Base-by-base conservation (phyloP, 2,797 vertebrate species). In the Acropternis orthonyx region DNA sequence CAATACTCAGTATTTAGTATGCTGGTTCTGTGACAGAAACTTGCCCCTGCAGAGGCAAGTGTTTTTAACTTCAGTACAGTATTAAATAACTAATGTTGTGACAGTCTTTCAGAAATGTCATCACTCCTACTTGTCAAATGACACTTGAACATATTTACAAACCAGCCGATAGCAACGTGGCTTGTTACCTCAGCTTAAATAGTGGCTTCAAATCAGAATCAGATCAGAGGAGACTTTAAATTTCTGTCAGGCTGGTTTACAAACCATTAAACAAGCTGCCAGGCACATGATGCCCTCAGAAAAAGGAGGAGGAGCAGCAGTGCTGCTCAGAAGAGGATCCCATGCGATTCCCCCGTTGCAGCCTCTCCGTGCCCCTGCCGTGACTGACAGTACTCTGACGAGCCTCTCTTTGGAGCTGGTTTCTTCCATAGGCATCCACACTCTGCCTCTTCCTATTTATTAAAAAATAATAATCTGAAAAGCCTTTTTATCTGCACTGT, bases 71-170 rank as follows among this genome's bases (percentile, higher is more conserved):
- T 89, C 84, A 88, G 56, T 55, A 63, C 18, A 72, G 71, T 62
- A 78, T 91, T 94, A 68, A 92, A 88, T 78, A 89, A 89, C 73
- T 69, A 21, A 81, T 69, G 65, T 72, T 93, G 75, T 88, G 86
- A 92, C 59, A 83, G 5, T 72, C 69, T 93, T 96, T 88, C 55
- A 89, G 84, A 81, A 81, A 88, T 83, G n/a, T 77, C 92, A 89
- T 87, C 69, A 65, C 32, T 72, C 37, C 59, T 91, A 51, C 72
- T 49, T 83, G 62, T 92, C 86, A 95, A 77, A 82, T 3, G 22
- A 48, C 44, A 71, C 46, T 94, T 92, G 55, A 87, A 20, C 56
- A 69, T 2, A 0, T 79, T 79, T 87, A 62, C 79, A 87, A 89
- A 74, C 41, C 3, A 61, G 76, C 74, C 2, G 2, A 68, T 46